Conservation (phyloP, 2,888 invertebrate genomes). For the Tiliacea citrago region DNA sequence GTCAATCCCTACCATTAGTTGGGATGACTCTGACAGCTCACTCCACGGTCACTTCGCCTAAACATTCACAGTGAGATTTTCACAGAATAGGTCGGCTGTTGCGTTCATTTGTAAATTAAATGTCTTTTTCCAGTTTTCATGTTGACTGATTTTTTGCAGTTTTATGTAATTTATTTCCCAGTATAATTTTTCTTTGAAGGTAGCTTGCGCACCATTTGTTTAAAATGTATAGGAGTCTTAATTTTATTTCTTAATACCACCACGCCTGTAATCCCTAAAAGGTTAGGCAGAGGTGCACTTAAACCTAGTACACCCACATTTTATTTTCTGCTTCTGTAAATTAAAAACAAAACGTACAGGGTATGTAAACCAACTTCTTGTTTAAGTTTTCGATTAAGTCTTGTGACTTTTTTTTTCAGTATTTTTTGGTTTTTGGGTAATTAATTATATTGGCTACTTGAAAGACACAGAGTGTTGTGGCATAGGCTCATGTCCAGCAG, state of each 20-base stretch:
- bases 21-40: too few relatives aligned
- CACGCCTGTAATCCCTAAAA: too few relatives aligned
- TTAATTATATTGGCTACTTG: background rate
- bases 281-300: too few relatives aligned
- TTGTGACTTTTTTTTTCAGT: background rate
- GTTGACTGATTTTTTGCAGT: too few relatives aligned
- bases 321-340: background rate
- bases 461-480: too few relatives aligned
- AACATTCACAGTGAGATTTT: too few relatives aligned
- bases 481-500: too few relatives aligned
- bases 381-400: background rate
- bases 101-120: background rate
- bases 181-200: background rate
- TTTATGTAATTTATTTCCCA: background rate
- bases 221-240: background rate
- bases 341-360: background rate
- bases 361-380: background rate
- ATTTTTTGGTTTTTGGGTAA: background rate
- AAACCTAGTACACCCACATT: background rate
- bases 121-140: background rate
- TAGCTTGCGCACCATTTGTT: background rate
- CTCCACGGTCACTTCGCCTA: too few relatives aligned
- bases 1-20: too few relatives aligned
- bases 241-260: too few relatives aligned
- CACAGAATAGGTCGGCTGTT: background rate